phyloP scores from a whole-genome alignment of 2,797 vertebrate genomes.

The Amniataba percoides region DNA sequence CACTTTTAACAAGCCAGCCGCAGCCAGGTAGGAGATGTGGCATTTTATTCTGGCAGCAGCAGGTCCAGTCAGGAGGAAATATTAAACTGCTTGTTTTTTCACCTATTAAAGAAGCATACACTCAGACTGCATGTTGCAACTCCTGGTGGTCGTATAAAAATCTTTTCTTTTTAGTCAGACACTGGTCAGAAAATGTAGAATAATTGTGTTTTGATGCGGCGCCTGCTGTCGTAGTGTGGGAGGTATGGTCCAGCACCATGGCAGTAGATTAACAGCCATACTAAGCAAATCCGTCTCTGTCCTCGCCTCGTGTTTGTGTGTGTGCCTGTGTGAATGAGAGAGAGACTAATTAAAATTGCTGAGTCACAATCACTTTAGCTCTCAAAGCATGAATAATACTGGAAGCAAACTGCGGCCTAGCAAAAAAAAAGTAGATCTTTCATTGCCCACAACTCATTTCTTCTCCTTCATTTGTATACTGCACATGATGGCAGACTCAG shows the following conservation, averaged over 20 bases:
- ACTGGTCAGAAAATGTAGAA: neutral
- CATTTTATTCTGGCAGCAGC: neutral
- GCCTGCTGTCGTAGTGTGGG: neutral
- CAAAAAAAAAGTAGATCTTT: neutral
- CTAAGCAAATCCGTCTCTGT: neutral
- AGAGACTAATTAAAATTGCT: slow-evolving; percentile 49
- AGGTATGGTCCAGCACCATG: neutral
- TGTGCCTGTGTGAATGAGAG: neutral
- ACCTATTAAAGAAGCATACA: neutral
- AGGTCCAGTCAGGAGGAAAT: neutral
- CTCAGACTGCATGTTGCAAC: neutral
- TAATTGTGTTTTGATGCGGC: neutral
- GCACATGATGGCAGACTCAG: slow-evolving; percentile 8
- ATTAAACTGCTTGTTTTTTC: neutral
- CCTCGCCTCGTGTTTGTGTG: slow-evolving; percentile 6
- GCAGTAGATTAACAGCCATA: neutral
- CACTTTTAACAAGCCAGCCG: neutral
- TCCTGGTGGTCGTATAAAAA: neutral
- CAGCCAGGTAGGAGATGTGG: neutral
- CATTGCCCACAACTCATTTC: slow-evolving; percentile 11
- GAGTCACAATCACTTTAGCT: slow-evolving; percentile 47
- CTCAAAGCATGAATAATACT: slow-evolving; percentile 36
- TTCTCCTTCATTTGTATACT: slow-evolving; percentile 7
- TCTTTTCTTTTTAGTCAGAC: neutral
- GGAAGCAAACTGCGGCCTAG: slow-evolving; percentile 20